These are phyloP conservation scores for Atlantisia rogersi DNA, from an alignment of 2,113 vertebrate genomes.

Conservation along the genomic window DNA sequence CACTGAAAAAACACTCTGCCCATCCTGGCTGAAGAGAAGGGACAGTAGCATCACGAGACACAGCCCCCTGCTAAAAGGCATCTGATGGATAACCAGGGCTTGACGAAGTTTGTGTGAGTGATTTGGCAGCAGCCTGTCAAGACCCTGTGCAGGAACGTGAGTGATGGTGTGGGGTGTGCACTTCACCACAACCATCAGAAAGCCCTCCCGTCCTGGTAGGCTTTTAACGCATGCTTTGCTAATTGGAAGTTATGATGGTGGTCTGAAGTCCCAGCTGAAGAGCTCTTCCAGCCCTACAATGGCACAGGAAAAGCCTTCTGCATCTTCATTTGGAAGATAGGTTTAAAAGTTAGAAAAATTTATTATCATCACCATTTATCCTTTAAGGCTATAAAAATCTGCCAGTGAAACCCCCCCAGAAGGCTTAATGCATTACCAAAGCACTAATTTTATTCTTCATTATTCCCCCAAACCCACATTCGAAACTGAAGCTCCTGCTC, in stretches of 20 bases:
- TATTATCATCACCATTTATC: slow-evolving; percentile 51
- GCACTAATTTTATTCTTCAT: slow-evolving; percentile 68
- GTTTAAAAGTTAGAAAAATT: slow-evolving; percentile 56
- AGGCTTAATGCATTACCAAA: slow-evolving; percentile 49
- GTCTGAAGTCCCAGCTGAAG: slow-evolving; percentile 37
- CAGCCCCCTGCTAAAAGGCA: not conserved
- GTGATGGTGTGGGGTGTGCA: not conserved
- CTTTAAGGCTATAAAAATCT: slow-evolving; percentile 59
- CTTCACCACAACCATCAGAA: not conserved
- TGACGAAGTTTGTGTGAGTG: not conserved
- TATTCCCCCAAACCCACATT: slow-evolving; percentile 48
- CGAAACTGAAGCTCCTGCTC: not conserved
- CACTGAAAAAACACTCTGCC: not conserved
- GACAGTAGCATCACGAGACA: not conserved
- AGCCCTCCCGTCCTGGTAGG: not conserved
- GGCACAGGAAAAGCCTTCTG: not conserved
- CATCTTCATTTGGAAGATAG: slow-evolving; percentile 19
- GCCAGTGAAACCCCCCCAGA: not conserved
- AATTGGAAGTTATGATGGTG: slow-evolving; percentile 22
- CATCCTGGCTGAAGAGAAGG: not conserved
- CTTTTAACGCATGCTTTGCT: slow-evolving; percentile 47
- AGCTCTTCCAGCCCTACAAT: not conserved
- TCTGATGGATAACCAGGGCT: not conserved
- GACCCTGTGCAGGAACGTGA: not conserved
- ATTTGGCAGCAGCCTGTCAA: not conserved